Evolutionary conservation across 2,888 invertebrate genomes (phyloP).

Genomic region (Rhopalosiphum nymphaeae): DNA sequence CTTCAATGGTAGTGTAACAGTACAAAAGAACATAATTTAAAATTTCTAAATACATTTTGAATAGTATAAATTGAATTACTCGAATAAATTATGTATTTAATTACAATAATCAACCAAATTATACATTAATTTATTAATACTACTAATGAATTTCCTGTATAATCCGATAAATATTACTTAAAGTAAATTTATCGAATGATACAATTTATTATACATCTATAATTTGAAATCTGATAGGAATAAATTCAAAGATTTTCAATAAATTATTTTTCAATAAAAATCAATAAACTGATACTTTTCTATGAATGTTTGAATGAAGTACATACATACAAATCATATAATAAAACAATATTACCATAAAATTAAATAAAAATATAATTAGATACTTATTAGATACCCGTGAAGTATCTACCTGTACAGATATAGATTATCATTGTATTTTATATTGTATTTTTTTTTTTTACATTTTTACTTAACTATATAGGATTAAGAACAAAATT

Average conservation of each 20-base stretch:
- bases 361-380: neutral
- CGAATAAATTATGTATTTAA: neutral
- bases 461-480: neutral
- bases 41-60: neutral
- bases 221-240: neutral
- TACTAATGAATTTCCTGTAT: neutral
- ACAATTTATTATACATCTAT: neutral
- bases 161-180: neutral
- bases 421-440: neutral
- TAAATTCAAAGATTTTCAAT: neutral
- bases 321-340: neutral
- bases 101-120: neutral
- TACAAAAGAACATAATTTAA: neutral
- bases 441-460: neutral
- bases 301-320: neutral
- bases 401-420: neutral
- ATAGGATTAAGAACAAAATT: neutral
- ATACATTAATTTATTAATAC: neutral
- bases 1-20: neutral
- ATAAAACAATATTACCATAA: neutral
- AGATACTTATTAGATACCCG: too few species aligned
- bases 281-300: neutral
- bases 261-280: neutral
- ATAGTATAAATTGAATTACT: neutral
- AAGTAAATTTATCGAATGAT: neutral